These are phyloP conservation scores for Rhinichthys klamathensis DNA, from an alignment of 2,113 vertebrate species.

Conservation along the genomic window DNA sequence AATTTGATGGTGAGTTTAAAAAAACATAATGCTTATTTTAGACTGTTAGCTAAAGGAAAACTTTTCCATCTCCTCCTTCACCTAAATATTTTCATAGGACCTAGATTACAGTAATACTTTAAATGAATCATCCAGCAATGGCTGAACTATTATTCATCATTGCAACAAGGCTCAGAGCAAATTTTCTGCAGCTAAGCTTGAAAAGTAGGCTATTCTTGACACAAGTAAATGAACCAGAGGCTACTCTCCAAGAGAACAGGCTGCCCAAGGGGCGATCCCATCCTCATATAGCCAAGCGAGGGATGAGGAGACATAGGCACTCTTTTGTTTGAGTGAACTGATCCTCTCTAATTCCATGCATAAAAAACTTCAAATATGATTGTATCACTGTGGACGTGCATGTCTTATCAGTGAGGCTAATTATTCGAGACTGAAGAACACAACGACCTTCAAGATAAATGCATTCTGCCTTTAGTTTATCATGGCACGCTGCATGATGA, in stretches of 20 bases:
- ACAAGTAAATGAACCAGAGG: conserved; percentile 41
- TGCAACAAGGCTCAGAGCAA: conserved; percentile 23
- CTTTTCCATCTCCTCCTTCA: not conserved
- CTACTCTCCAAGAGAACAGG: conserved; percentile 34
- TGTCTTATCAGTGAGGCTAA: conserved; percentile 11
- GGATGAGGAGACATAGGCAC: not conserved
- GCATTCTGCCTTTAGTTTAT: conserved; percentile 61
- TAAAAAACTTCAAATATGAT: not conserved
- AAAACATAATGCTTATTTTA: not conserved
- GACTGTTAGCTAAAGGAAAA: not conserved
- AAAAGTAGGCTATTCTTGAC: conserved; percentile 40
- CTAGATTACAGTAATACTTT: conserved; percentile 20
- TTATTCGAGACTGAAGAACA: conserved; percentile 39
- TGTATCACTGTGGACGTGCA: not conserved
- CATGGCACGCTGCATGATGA: conserved; percentile 49
- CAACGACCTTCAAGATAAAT: conserved; percentile 52
- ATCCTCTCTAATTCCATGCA: conserved; percentile 63
- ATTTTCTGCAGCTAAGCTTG: conserved; percentile 3
- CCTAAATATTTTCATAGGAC: not conserved
- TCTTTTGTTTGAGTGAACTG: conserved; percentile 46
- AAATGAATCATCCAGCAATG: conserved; percentile 26
- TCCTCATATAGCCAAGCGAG: not conserved
- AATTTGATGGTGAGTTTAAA: not conserved
- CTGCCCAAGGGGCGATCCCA: not conserved
- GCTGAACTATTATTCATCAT: conserved; percentile 22